A percentile compares a stretch with the other conserved stretches of the same genome.
phyloP scores from a whole-genome alignment of 2,888 invertebrate species.

The Cactoblastis cactorum region DNA sequence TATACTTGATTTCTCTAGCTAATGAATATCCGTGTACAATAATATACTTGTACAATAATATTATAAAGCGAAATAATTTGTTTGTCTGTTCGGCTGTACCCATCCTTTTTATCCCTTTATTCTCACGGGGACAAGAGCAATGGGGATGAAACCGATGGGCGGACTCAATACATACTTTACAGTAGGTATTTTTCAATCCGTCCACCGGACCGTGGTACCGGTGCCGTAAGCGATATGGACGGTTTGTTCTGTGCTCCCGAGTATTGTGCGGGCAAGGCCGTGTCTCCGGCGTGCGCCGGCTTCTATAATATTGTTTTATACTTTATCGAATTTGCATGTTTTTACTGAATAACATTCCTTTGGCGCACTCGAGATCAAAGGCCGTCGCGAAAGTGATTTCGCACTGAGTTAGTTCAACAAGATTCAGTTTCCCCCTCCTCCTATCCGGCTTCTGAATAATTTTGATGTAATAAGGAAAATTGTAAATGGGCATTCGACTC shows the following conservation, averaged over 20 bases:
- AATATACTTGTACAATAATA: no score
- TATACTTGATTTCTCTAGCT: no score
- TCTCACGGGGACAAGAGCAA: no score
- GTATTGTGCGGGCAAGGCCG: constrained; percentile 43
- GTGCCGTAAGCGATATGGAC: constrained; percentile 50
- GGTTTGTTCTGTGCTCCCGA: constrained; percentile 41
- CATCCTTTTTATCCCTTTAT: no score
- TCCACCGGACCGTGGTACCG: constrained; percentile 15
- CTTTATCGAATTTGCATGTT: constrained; percentile 80
- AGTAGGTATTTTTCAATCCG: no score
- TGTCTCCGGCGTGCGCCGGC: constrained; percentile 39
- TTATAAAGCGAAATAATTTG: no score
- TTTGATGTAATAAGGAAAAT: constrained; percentile 73
- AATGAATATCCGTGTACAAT: no score
- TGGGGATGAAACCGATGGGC: no score
- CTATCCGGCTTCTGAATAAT: constrained; percentile 70
- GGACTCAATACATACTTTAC: no score
- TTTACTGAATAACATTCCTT: constrained; percentile 79
- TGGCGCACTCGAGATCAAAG: constrained; percentile 77
- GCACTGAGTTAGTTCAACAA: constrained; percentile 77
- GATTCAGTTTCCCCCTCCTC: constrained; percentile 68
- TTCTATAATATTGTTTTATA: constrained; percentile 77
- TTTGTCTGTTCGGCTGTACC: no score
- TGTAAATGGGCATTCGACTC: constrained; percentile 67
- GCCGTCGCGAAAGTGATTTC: constrained; percentile 76